A percentile compares a stretch with the other conserved stretches of the same genome.
Evolutionary conservation across 1,140 invertebrate species (phyloP).

Genomic region (Paraescarpia echinospica): DNA sequence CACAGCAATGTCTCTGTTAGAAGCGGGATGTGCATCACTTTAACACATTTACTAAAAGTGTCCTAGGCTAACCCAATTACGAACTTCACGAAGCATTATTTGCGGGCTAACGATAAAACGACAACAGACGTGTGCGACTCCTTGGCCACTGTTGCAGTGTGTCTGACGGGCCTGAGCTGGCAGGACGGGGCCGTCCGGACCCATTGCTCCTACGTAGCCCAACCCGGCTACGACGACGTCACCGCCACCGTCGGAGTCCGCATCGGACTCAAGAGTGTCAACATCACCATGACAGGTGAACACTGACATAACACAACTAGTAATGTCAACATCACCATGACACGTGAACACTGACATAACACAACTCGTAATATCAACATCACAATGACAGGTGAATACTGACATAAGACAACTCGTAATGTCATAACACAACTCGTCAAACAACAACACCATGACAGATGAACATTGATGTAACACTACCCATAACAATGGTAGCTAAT

Average conservation of each 20-base stretch:
- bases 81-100: not conserved
- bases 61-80: too few species aligned
- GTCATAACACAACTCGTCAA: not conserved
- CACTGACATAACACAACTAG: not conserved
- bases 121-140: not conserved
- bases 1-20: not conserved
- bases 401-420: not conserved
- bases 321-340: not conserved
- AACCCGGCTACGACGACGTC: not conserved
- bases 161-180: slow-evolving; percentile 15
- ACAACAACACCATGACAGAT: too few species aligned
- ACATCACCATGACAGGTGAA: slow-evolving; percentile 19
- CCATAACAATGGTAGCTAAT: too few species aligned
- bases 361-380: too few species aligned
- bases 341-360: too few species aligned
- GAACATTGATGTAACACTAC: too few species aligned
- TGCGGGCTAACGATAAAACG: not conserved
- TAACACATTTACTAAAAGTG: not conserved
- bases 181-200: not conserved
- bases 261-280: slow-evolving; percentile 16
- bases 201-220: slow-evolving; percentile 2
- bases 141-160: not conserved
- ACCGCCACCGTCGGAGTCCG: not conserved
- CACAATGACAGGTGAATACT: not conserved
- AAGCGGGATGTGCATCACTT: not conserved